Evolutionary conservation across 2,113 vertebrate genomes (phyloP), one percentile per base, ranked within the genome.

Genomic region (Muntiacus reevesi): DNA sequence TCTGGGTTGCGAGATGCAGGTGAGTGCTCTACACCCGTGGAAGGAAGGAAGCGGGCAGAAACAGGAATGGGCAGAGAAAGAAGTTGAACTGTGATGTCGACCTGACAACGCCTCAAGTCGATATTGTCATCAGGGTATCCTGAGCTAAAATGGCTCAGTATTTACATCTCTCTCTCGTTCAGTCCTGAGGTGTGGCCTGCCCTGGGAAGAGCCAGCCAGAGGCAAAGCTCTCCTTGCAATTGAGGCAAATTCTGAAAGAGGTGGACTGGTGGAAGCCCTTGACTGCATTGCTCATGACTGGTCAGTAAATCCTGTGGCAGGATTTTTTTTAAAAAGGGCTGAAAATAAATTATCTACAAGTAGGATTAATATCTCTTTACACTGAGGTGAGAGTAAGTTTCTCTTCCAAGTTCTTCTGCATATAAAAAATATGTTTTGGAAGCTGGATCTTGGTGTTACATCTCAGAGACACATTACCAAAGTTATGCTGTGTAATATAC

Each of bases 311-410:
- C 9, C 4, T 7, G 47, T 13, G 62, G 7, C 5, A 47, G 10
- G 8, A 76, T 50, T 21, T 67, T 67, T 67, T 67, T 52, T 2
- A 1, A 47, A 81, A 82, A 62, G 33, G 14, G 1, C 36, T 62
- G 21, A 92, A 85, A 90, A 81, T n/a, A 95, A 89, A n/a, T 86
- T 25, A 60, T 30, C 6, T 81, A 19, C 64, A 86, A 90, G 19
- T 36, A 27, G 40, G 33, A 82, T 76, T 95, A 87, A 62, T 92
- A 81, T 81, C 10, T 21, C 3, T 54, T 10, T n/a, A 21, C 50
- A 30, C 1, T 59, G 27, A 64, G 55, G 91, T 91, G 76, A 84
- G 55, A 21, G 1, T 45, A 83, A 57, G 25, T 43, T 87, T 91
- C 19, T 55, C 54, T 97, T 85, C 43, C 45, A 94, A 91, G 28